Evolutionary conservation across 2,888 invertebrate species (phyloP), one percentile per base, ranked within the genome.

Genomic region (Eurytoma californica): DNA sequence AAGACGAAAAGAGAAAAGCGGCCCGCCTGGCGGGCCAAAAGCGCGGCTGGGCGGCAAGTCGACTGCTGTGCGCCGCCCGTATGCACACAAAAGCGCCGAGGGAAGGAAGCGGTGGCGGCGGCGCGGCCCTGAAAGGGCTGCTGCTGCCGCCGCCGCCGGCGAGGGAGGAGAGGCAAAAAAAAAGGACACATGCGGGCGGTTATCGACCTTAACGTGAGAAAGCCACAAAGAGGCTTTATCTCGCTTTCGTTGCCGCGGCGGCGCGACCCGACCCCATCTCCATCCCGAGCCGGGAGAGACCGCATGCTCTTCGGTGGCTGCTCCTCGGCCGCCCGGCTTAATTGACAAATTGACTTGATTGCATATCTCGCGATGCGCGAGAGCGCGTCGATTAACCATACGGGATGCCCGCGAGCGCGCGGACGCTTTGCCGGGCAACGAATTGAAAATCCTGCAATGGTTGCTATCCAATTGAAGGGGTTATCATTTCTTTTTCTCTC

Each of bases 271-370:
- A 30, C 39, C 39, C 9, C 9, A 7, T 39, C 39, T 39, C 39
- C 9, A 4, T 39, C 7, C 24, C 7, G 39, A 39, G 39, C 1
- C 39, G 39, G 39, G 39, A 24, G 24, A 24, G 24, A 9, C 39
- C 39, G 39, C 47, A n/a, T 12, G 39, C 47, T 39, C 39, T 12
- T 63, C 47, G 39, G 30, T 39, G 16, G 74, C 66, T 72, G 61
- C 66, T 65, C 70, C 77, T 61, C 72, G 63, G 75, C 51, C 77
- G 82, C 72, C 61, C 80, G 82, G 80, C 82, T 82, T 83, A 83
- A 84, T 84, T 84, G 83, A 80, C 82, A 84, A 84, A 84, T 82
- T 84, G 83, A 82, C 75, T 82, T 82, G 83, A 83, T 83, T 82
- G 68, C 57, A 61, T 82, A 83, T 80, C 79, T 57, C 65, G 72